A percentile compares a stretch with the other conserved stretches of the same genome.
phyloP scores from a whole-genome alignment of 2,888 invertebrate species.

The Heliconius charithonia region DNA sequence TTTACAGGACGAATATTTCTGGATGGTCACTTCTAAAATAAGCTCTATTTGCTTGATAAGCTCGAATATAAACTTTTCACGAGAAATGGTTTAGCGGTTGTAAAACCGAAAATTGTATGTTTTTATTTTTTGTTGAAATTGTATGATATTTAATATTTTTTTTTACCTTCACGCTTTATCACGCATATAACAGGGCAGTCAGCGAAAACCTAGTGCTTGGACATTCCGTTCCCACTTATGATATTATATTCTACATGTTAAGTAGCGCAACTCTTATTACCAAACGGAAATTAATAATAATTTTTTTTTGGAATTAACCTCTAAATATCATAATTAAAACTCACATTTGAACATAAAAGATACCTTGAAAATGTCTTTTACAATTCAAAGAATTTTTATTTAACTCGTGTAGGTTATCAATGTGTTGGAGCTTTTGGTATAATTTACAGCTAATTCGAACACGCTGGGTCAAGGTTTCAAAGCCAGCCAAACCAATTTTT shows the following conservation, averaged over 20 bases:
- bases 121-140: neutral
- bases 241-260: too few relatives aligned
- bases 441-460: constrained; percentile 92
- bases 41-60: constrained; percentile 20
- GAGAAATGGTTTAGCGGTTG: neutral
- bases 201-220: too few relatives aligned
- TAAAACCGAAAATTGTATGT: neutral
- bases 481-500: constrained; percentile 89
- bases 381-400: neutral
- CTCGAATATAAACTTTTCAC: constrained; percentile 3
- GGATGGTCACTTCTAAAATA: constrained; percentile 20
- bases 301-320: too few relatives aligned
- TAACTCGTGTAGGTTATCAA: constrained; percentile 84
- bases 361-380: neutral
- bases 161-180: too few relatives aligned
- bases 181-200: too few relatives aligned
- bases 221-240: too few relatives aligned
- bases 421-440: constrained; percentile 90
- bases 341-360: too few relatives aligned
- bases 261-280: too few relatives aligned
- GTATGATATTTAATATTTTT: neutral
- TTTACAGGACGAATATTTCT: constrained; percentile 1
- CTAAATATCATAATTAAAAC: too few relatives aligned
- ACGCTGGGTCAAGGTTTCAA: constrained; percentile 91
- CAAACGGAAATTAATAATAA: too few relatives aligned